Conservation (phyloP, 2,113 vertebrate species). For the Sinocyclocheilus anophthalmus region DNA sequence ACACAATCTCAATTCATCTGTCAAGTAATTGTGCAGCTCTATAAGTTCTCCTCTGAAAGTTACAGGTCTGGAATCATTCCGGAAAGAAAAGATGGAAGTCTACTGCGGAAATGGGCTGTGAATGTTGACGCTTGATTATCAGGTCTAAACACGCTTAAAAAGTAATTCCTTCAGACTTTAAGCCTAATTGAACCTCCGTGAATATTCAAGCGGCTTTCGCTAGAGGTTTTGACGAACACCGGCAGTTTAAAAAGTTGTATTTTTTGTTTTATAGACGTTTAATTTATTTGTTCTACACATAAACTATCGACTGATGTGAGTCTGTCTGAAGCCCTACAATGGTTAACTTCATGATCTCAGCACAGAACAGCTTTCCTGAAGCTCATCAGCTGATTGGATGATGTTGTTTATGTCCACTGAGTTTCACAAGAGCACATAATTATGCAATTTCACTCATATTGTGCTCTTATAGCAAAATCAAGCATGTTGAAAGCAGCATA, state of each 20-base stretch:
- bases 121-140: background rate
- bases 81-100: no score
- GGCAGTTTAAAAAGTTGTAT: background rate
- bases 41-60: no score
- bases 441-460: background rate
- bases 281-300: no score
- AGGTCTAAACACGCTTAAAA: slow-evolving; percentile 13
- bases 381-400: background rate
- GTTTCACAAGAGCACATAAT: background rate
- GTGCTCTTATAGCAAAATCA: background rate
- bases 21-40: no score
- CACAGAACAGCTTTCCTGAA: background rate
- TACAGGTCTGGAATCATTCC: no score
- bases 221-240: background rate
- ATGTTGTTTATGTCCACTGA: background rate
- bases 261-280: no score
- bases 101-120: no score
- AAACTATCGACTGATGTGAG: background rate
- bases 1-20: no score
- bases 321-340: no score
- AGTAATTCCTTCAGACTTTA: background rate
- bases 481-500: background rate
- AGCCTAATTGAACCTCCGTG: background rate
- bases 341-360: background rate
- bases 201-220: background rate